Base-by-base conservation (phyloP, 1,140 invertebrate species). In the Drosophila equinoxialis region DNA sequence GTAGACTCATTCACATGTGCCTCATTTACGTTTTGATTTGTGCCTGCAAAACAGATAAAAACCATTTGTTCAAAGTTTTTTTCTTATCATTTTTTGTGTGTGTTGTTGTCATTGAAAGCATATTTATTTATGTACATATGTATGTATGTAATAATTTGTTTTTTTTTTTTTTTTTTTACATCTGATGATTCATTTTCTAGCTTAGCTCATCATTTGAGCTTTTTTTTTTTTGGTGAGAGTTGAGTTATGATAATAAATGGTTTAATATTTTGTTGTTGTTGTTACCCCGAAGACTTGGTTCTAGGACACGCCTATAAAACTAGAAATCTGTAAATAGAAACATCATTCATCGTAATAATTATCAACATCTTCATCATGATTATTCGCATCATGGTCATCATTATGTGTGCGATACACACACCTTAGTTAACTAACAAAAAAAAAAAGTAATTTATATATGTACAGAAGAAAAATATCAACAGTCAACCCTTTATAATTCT, bases 11-110 rank as follows among this genome's bases (percentile, higher is more conserved):
- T 87, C 84, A 89, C 79, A 77, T 83, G 90, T 74, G 79, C 79
- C 65, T 91, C 90, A 91, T 79, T 91, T 81, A 73, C 67, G 73
- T 90, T 90, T 87, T 77, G 82, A 82, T 87, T 91, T 83, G 86
- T 77, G 81, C 84, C 90, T 91, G 58, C 58, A 51, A 65, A 71
- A 57, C 62, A 37, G n/a, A 61, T 65, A 39, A 55, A 59, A 8
- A 61, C 41, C 61, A 10, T n/a, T 57, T 41, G 60, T 60, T 60
- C 17, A 59, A 68, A 72, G 41, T 70, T 23, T 37, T 11, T 23
- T n/a, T 26, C 37, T 68, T 68, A 35, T 55, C 51, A 48, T 62
- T 14, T 45, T 62, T 11, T 20, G 8, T 59, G 35, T 48, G 7
- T 48, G 45, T 48, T 17, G 45, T 48, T 48, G 45, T 51, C 45